Conservation (phyloP, 2,113 vertebrate species). For the Megaleporinus macrocephalus region DNA sequence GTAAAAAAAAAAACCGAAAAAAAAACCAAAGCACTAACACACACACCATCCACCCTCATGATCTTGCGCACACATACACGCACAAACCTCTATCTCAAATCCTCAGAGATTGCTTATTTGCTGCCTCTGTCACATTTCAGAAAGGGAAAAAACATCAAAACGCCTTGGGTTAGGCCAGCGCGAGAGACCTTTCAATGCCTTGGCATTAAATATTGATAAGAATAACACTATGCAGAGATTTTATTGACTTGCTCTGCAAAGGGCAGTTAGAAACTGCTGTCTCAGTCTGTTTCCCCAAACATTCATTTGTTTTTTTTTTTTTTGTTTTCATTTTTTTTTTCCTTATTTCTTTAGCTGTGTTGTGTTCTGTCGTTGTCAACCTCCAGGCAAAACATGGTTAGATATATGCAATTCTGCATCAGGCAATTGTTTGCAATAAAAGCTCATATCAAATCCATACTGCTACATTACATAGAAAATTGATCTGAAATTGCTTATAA, state of each 20-base stretch:
- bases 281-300: slow-evolving; percentile 21
- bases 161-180: neutral
- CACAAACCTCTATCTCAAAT: slow-evolving; percentile 5
- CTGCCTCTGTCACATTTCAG: slow-evolving; percentile 32
- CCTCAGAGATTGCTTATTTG: neutral
- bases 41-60: neutral
- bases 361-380: neutral
- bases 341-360: neutral
- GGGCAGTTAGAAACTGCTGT: slow-evolving; percentile 25
- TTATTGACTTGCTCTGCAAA: slow-evolving; percentile 37
- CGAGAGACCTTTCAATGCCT: slow-evolving; percentile 19
- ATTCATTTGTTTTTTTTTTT: neutral
- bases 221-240: slow-evolving; percentile 32
- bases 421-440: neutral
- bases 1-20: no score
- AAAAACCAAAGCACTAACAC: neutral
- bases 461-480: neutral
- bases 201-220: slow-evolving; percentile 44
- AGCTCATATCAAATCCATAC: neutral
- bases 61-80: neutral
- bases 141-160: slow-evolving; percentile 14
- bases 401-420: neutral
- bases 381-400: slow-evolving; percentile 2
- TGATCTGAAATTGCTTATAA: neutral
- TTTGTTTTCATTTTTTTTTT: slow-evolving; percentile 21